Evolutionary conservation across 2,797 vertebrate genomes (phyloP).

Genomic region (Catostomus latipinnis): DNA sequence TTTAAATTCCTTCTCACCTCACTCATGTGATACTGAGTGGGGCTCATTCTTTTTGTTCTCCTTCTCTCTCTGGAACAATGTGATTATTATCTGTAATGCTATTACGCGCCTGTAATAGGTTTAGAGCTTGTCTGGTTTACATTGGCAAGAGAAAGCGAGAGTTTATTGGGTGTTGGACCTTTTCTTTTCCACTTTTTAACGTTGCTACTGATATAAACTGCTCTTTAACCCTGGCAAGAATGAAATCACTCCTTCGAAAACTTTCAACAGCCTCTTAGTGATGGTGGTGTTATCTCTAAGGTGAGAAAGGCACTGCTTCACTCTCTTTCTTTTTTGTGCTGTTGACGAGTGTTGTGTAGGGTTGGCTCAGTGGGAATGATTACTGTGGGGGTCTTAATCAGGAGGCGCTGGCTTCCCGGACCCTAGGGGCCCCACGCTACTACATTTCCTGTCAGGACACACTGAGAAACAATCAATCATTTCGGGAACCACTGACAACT

Average conservation of each 20-base stretch:
- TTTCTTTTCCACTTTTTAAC: slow-evolving; percentile 73
- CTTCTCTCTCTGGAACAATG: slow-evolving; percentile 66
- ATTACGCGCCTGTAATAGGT: slow-evolving; percentile 73
- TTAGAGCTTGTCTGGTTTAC: slow-evolving; percentile 61
- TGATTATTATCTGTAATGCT: slow-evolving; percentile 77
- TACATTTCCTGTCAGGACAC: slow-evolving; percentile 88
- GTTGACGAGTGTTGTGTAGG: slow-evolving; percentile 75
- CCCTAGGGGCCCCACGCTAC: slow-evolving; percentile 88
- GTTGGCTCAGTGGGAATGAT: slow-evolving; percentile 87
- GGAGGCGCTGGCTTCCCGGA: slow-evolving; percentile 86
- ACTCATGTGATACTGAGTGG: slow-evolving; percentile 68
- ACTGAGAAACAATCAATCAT: slow-evolving; percentile 97
- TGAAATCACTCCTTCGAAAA: slow-evolving; percentile 72
- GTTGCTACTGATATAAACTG: slow-evolving; percentile 76
- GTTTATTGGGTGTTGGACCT: slow-evolving; percentile 79
- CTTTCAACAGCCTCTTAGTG: slow-evolving; percentile 61
- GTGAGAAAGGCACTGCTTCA: slow-evolving; percentile 66
- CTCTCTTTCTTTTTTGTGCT: slow-evolving; percentile 65
- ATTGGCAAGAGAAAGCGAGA: slow-evolving; percentile 69
- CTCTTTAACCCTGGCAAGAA: slow-evolving; percentile 72
- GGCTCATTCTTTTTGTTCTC: slow-evolving; percentile 58
- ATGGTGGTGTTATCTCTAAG: slow-evolving; percentile 74
- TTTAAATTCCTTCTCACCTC: slow-evolving; percentile 75
- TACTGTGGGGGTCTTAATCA: slow-evolving; percentile 91
- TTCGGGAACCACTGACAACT: slow-evolving; percentile 79